Percentiles rank a stretch among this genome's conserved stretches.
Conservation (phyloP, 2,797 vertebrate genomes). For the Propithecus perrieri region DNA sequence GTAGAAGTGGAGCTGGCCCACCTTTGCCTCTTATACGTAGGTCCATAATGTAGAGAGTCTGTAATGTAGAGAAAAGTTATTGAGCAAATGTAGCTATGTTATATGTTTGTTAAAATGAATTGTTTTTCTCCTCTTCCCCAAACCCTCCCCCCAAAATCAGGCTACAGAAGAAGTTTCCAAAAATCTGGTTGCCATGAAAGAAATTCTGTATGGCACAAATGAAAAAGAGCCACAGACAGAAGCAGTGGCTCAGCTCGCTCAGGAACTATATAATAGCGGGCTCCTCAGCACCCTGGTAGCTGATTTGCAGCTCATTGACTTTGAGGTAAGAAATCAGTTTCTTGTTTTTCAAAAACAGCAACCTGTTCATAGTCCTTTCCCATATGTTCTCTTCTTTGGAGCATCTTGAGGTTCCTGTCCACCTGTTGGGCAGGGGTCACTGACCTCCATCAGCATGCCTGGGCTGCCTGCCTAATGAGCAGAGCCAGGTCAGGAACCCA, state of each 20-base stretch:
- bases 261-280: constrained; percentile 97
- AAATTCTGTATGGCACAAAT: constrained; percentile 97
- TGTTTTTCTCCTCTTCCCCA: constrained; percentile 31
- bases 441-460: background rate
- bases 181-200: constrained; percentile 98
- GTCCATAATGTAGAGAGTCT: background rate
- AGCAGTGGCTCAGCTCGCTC: constrained; percentile 96
- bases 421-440: background rate
- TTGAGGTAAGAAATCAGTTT: constrained; percentile 89
- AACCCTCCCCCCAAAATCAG: constrained; percentile 80
- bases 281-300: constrained; percentile 95
- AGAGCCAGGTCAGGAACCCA: background rate
- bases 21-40: background rate
- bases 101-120: background rate
- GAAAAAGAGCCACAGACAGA: constrained; percentile 98
- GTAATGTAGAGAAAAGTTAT: background rate
- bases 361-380: background rate
- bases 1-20: background rate
- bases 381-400: background rate
- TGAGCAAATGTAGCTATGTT: background rate
- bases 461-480: background rate
- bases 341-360: background rate
- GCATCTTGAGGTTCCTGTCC: background rate
- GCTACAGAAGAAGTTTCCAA: constrained; percentile 98
- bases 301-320: constrained; percentile 97